Conservation (phyloP, 2,888 invertebrate species). For the Nephrotoma flavescens region DNA sequence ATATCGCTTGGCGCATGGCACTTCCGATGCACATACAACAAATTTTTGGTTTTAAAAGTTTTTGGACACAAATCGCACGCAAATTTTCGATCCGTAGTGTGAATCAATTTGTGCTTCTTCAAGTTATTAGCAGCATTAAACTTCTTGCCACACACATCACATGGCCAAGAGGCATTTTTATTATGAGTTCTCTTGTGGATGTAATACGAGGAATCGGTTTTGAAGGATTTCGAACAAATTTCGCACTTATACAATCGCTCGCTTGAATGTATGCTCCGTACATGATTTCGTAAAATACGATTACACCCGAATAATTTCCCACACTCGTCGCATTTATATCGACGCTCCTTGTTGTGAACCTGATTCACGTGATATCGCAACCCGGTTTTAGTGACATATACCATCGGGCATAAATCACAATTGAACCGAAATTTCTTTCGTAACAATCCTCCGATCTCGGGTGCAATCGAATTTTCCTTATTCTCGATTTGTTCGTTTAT, state of each 20-base stretch:
- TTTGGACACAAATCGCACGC: conserved; percentile 33
- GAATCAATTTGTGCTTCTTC: conserved; percentile 32
- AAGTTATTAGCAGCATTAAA: conserved; percentile 37
- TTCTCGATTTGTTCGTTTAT: background rate
- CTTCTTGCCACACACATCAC: conserved; percentile 29
- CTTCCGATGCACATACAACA: conserved; percentile 33
- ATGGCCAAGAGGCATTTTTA: conserved; percentile 17
- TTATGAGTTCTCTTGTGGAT: conserved; percentile 34
- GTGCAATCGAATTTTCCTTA: background rate
- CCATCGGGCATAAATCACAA: conserved; percentile 36
- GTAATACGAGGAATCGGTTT: conserved; percentile 34
- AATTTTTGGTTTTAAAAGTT: conserved; percentile 31
- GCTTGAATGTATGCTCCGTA: conserved; percentile 31
- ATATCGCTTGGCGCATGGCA: conserved; percentile 32
- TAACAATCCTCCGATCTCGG: background rate
- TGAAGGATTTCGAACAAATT: conserved; percentile 35
- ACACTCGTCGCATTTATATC: conserved; percentile 36
- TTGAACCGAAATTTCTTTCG: conserved; percentile 18
- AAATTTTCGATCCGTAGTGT: conserved; percentile 28
- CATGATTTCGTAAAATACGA: conserved; percentile 33
- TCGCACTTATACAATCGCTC: conserved; percentile 33
- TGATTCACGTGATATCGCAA: conserved; percentile 39
- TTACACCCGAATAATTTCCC: conserved; percentile 34
- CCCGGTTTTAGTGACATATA: conserved; percentile 34
- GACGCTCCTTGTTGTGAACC: conserved; percentile 32